A percentile compares a stretch with the other conserved stretches of the same genome.
These are phyloP conservation scores for Pristionchus maxplancki DNA, from an alignment of 2,888 invertebrate genomes.

Conservation along the genomic window DNA sequence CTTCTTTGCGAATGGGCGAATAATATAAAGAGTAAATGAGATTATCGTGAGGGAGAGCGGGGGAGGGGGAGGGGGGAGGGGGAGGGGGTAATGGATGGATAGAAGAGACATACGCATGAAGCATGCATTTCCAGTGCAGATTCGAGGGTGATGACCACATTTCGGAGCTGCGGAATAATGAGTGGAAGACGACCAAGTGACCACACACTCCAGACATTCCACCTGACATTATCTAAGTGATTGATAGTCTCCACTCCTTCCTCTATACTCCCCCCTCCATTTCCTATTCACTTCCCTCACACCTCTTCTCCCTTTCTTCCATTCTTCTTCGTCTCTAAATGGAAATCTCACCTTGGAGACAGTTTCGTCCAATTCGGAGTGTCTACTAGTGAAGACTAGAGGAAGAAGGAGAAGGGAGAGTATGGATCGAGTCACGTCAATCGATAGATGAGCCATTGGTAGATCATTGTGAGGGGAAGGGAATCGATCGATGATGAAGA, in stretches of 20 bases:
- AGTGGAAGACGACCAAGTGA: constrained; percentile 47
- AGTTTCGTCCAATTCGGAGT: constrained; percentile 42
- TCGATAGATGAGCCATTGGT: constrained; percentile 1
- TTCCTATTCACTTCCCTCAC: neutral
- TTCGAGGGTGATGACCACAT: constrained; percentile 64
- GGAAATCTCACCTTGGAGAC: constrained; percentile 7
- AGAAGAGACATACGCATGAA: constrained; percentile 67
- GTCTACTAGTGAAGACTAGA: neutral
- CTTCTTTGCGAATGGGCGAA: neutral
- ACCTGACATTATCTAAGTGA: constrained; percentile 53
- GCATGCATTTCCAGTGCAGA: constrained; percentile 68
- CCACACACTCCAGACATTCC: constrained; percentile 69
- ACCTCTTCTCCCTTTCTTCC: neutral
- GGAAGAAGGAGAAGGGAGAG: constrained; percentile 28
- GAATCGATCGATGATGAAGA: constrained; percentile 6
- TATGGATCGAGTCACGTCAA: neutral
- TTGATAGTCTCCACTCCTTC: neutral
- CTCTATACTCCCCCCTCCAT: neutral
- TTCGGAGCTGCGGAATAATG: constrained; percentile 59
- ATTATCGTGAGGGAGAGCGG: too few species aligned
- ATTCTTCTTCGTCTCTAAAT: neutral
- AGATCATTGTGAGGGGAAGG: constrained; percentile 8
- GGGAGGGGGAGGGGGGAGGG: too few species aligned
- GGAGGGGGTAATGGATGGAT: too few species aligned
- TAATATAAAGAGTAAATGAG: neutral